Evolutionary conservation across 2,113 vertebrate genomes (phyloP).

Genomic region (Ardeotis arabs): DNA sequence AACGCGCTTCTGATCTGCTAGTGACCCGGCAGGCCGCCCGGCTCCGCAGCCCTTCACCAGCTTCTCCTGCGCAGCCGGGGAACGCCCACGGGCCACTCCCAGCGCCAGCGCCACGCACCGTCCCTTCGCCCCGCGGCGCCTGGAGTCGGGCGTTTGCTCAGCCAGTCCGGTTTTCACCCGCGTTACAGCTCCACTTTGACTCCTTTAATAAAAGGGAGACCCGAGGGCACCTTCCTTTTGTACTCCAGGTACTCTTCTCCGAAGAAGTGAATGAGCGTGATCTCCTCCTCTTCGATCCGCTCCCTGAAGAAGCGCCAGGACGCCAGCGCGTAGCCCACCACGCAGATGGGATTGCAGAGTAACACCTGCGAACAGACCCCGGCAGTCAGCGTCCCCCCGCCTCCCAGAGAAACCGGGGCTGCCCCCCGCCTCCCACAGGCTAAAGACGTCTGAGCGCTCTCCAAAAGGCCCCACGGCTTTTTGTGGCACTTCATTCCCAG

Average conservation of each 20-base stretch:
- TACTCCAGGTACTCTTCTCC: slow-evolving; percentile 94
- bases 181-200: slow-evolving; percentile 85
- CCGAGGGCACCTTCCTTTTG: slow-evolving; percentile 88
- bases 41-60: neutral
- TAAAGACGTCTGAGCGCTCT: neutral
- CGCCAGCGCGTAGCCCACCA: slow-evolving; percentile 87
- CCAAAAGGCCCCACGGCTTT: neutral
- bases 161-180: neutral
- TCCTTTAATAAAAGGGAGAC: slow-evolving; percentile 94
- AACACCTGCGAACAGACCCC: slow-evolving; percentile 79
- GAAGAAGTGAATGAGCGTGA: slow-evolving; percentile 93
- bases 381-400: fast-evolving
- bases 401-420: neutral
- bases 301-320: slow-evolving; percentile 98
- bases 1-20: neutral
- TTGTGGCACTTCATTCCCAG: neutral
- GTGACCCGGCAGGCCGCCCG: neutral
- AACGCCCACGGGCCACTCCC: neutral
- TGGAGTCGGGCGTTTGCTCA: neutral
- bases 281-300: slow-evolving; percentile 93
- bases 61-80: neutral
- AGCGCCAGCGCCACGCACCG: neutral
- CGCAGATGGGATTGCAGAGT: slow-evolving; percentile 92
- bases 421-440: fast-evolving
- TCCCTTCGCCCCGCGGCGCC: neutral